Percentiles rank a stretch among this genome's conserved stretches.
These are phyloP conservation scores for Champsocephalus gunnari DNA, from an alignment of 2,797 vertebrate species.

Conservation along the genomic window DNA sequence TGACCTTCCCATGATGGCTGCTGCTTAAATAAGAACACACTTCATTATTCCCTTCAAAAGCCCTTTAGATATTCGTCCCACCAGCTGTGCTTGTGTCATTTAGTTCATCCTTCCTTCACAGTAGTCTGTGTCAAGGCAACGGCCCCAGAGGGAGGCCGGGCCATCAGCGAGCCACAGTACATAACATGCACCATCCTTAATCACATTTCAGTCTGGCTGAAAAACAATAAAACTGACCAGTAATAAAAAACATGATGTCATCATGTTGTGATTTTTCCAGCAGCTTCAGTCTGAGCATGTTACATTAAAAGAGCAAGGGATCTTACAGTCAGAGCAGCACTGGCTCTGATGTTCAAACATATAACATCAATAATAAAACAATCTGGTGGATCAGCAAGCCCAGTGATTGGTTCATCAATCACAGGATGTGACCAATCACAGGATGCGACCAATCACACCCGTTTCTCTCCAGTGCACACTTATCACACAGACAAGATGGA, in stretches of 20 bases:
- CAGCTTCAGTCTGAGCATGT: not conserved
- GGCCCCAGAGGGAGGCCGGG: not conserved
- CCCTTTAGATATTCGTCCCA: slow-evolving; percentile 48
- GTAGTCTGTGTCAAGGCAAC: slow-evolving; percentile 29
- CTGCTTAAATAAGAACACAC: slow-evolving; percentile 50
- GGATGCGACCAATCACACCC: slow-evolving; percentile 6
- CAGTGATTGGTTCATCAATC: slow-evolving; percentile 45
- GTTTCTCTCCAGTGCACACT: slow-evolving; percentile 2
- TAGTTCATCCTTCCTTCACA: slow-evolving; percentile 38
- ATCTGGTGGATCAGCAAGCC: slow-evolving; percentile 43
- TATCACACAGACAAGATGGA: slow-evolving; percentile 14
- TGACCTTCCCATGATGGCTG: slow-evolving; percentile 33
- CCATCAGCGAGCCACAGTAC: slow-evolving; percentile 12
- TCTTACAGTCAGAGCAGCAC: not conserved
- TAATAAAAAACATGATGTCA: slow-evolving; percentile 9
- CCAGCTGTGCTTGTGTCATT: slow-evolving; percentile 56
- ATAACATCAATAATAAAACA: slow-evolving; percentile 40
- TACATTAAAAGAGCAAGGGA: not conserved
- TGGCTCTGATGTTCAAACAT: not conserved
- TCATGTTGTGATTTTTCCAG: slow-evolving; percentile 14
- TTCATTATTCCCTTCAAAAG: slow-evolving; percentile 30
- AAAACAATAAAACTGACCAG: slow-evolving; percentile 17
- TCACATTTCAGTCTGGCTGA: slow-evolving; percentile 17
- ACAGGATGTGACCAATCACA: slow-evolving; percentile 14
- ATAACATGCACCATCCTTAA: slow-evolving; percentile 6